These are phyloP conservation scores for Siderastrea siderea DNA, from an alignment of 92 coral and sea anemone genomes.

Conservation along the genomic window DNA sequence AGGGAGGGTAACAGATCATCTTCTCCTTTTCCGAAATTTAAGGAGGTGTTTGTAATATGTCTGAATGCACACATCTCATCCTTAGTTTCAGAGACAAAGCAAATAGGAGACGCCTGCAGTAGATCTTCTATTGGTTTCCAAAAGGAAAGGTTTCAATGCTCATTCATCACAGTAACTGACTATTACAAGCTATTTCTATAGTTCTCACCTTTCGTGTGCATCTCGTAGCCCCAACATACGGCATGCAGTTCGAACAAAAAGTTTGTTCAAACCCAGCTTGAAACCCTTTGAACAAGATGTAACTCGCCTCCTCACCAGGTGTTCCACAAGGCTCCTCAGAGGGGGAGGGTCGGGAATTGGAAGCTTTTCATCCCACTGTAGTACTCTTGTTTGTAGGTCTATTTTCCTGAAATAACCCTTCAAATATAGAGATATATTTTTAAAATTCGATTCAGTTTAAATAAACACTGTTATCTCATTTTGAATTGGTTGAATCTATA, in stretches of 20 bases:
- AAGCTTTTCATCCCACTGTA: slow-evolving; percentile 64
- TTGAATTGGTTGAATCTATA: slow-evolving; percentile 6
- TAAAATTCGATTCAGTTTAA: background rate
- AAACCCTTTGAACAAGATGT: slow-evolving; percentile 20
- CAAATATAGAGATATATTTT: background rate
- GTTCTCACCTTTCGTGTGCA: slow-evolving; percentile 67
- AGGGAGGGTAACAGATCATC: too few relatives aligned
- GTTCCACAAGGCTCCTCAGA: slow-evolving; percentile 43
- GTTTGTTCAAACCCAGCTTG: slow-evolving; percentile 12
- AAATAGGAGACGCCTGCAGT: too few relatives aligned
- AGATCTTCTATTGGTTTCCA: too few relatives aligned
- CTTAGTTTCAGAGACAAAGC: too few relatives aligned
- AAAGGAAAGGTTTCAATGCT: too few relatives aligned
- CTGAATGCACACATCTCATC: too few relatives aligned
- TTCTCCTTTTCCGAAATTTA: too few relatives aligned
- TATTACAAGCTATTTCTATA: background rate
- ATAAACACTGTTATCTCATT: background rate
- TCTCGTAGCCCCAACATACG: slow-evolving; percentile 53
- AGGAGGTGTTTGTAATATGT: too few relatives aligned
- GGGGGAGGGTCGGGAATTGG: slow-evolving; percentile 71
- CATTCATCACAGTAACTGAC: too few relatives aligned
- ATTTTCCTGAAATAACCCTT: background rate
- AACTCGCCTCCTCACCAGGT: slow-evolving; percentile 40
- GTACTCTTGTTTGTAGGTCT: slow-evolving; percentile 45
- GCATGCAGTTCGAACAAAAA: slow-evolving; percentile 44